These are phyloP conservation scores for Eupithecia subfuscata DNA, from an alignment of 2,888 invertebrate species.

Conservation along the genomic window DNA sequence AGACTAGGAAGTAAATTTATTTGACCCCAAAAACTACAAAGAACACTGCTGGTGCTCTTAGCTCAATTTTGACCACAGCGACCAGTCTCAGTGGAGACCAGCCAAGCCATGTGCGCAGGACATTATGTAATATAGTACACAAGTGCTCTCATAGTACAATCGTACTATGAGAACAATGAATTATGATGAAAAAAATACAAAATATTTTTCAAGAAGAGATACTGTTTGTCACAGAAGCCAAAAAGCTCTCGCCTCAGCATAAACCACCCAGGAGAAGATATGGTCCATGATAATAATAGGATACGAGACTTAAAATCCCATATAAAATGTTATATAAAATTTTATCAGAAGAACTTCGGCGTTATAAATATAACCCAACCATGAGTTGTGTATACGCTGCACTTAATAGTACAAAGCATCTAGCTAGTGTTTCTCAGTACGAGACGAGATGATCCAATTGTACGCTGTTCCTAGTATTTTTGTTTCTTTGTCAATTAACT, in stretches of 20 bases:
- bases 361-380: neutral
- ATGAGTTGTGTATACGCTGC: neutral
- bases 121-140: too few species aligned
- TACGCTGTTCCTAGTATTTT: neutral
- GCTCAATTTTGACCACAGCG: too few species aligned
- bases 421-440: neutral
- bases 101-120: too few species aligned
- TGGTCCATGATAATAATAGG: neutral
- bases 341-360: neutral
- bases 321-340: neutral
- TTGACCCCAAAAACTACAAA: neutral
- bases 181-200: too few species aligned
- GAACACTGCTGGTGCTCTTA: too few species aligned
- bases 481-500: neutral
- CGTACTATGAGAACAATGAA: too few species aligned
- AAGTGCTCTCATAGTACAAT: too few species aligned
- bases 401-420: neutral
- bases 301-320: neutral
- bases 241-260: too few species aligned
- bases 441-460: conserved; percentile 3
- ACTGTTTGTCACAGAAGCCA: too few species aligned
- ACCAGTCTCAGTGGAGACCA: too few species aligned
- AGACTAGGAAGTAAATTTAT: neutral
- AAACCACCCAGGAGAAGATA: too few species aligned
- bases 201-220: too few species aligned